Conservation (phyloP, 2,797 vertebrate species). For the Bufotes viridis region DNA sequence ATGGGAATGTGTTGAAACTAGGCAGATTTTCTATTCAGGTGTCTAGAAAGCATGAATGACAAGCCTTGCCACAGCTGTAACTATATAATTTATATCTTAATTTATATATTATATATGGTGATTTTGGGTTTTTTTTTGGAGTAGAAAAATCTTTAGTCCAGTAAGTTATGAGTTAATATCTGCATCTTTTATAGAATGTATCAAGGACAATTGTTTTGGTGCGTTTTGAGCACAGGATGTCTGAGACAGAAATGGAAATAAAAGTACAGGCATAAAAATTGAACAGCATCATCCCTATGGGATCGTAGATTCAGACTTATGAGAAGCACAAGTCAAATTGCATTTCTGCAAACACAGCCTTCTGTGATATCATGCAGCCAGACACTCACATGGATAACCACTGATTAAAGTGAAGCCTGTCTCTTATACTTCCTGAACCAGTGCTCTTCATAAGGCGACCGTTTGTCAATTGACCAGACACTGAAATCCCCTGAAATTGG, state of each 20-base stretch:
- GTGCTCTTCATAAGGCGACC: neutral
- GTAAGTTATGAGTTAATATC: constrained; percentile 8
- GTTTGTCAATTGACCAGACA: neutral
- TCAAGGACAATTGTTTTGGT: constrained; percentile 18
- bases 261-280: constrained; percentile 28
- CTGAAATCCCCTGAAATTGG: neutral
- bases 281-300: constrained; percentile 5
- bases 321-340: constrained; percentile 12
- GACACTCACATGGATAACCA: neutral
- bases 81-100: neutral
- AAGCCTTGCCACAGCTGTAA: too few species aligned
- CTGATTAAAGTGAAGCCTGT: neutral
- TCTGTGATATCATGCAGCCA: neutral
- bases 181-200: neutral
- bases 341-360: neutral
- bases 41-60: too few species aligned
- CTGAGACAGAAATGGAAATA: constrained; percentile 32
- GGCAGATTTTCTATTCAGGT: too few species aligned
- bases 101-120: neutral
- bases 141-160: neutral
- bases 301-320: constrained; percentile 26
- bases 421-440: constrained; percentile 7
- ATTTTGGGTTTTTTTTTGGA: neutral
- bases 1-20: too few species aligned
- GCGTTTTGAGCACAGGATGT: constrained; percentile 9